These are phyloP conservation scores for Cyclophora albipunctata DNA, from an alignment of 2,888 invertebrate species.

Conservation along the genomic window DNA sequence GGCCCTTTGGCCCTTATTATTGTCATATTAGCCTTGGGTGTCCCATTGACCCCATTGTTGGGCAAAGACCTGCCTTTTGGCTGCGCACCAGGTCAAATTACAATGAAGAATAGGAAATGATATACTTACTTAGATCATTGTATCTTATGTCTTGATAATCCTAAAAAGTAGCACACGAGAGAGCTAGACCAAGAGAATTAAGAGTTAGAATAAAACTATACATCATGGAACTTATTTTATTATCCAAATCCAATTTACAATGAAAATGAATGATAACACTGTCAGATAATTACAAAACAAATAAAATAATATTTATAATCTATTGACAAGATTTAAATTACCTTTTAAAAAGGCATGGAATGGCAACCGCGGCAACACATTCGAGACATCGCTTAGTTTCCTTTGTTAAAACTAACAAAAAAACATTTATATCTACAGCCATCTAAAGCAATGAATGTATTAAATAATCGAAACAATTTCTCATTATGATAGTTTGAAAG, in stretches of 20 bases:
- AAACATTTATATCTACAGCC: conserved; percentile 2
- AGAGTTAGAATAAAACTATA: conserved; percentile 15
- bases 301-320: conserved; percentile 53
- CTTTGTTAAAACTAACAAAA: conserved; percentile 19
- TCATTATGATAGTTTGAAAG: no score
- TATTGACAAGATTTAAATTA: conserved; percentile 69
- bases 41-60: no score
- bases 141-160: no score
- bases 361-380: conserved; percentile 58
- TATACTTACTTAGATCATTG: no score
- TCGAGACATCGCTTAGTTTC: conserved; percentile 28
- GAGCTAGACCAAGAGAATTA: no score
- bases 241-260: conserved; percentile 67
- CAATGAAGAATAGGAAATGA: no score
- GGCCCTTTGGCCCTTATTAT: no score
- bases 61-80: no score
- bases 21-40: no score
- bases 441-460: conserved; percentile 1
- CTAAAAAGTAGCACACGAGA: no score
- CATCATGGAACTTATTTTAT: conserved; percentile 49
- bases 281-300: conserved; percentile 49
- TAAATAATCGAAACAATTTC: neutral
- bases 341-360: conserved; percentile 72
- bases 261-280: conserved; percentile 56
- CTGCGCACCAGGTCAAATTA: no score